Evolutionary conservation across 2,888 invertebrate genomes (phyloP), one percentile per base, ranked within the genome.

Genomic region (Xestia c-nigrum): DNA sequence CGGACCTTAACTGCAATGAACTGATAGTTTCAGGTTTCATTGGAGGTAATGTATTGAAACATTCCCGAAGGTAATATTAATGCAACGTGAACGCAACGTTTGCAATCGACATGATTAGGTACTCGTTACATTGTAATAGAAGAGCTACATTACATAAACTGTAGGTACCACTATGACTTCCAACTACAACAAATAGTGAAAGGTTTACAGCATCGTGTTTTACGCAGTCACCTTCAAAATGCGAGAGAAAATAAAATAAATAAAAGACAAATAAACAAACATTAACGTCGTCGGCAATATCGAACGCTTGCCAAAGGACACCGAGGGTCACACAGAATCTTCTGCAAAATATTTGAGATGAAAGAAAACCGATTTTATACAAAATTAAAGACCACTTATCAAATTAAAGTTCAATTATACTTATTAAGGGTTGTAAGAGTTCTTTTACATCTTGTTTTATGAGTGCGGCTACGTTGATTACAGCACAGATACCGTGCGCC

Each of bases 371-470:
- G 70, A 57, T 76, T 84, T 78, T 71, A 65, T 85, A 88, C 86
- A 71, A 90, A 91, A 90, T 91, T 89, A 90, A 83, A 74, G 77
- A 61, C 80, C 78, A 89, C 89, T 91, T 90, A 91, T 89, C 82
- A 88, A 90, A 92, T 92, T 90, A 90, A 85, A 83, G 73, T 80
- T 83, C 83, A 91, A 91, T 91, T 90, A 89, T 74, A 68, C 68
- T 89, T 86, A 90, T 90, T 88, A 91, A 88, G 83, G 76, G 59
- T 83, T 83, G 77, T 83, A 86, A 85, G 85, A 84, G 81, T 87
- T 87, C 78, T 85, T 70, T 74, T 46, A 68, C 21, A 57, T 75
- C 19, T 69, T 69, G 76, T 84, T 86, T 83, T 81, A 83, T 76
- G 71, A 83, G 84, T 86, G 87, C 78, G 78, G 83, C 77, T n/a